Conservation (phyloP, 64 coral and sea anemone species). For the Acropora tenuis region DNA sequence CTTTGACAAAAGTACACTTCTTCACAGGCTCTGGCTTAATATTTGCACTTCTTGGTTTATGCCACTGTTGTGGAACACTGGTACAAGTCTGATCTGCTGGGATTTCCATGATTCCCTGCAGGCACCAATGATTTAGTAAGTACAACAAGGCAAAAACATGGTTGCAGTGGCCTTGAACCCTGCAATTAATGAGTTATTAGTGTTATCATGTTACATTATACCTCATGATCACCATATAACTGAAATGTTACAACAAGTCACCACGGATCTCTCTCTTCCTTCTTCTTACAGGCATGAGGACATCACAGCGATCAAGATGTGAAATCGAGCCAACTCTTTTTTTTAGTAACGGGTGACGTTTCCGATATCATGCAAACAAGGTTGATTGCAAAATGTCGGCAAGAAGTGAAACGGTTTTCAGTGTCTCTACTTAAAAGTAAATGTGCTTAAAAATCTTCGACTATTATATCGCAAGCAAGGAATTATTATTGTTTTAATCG, state of each 20-base stretch:
- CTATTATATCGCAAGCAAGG: background rate
- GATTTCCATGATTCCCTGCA: constrained; percentile 40
- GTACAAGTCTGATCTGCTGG: constrained; percentile 41
- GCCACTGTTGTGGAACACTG: constrained; percentile 34
- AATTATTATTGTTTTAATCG: background rate
- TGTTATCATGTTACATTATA: constrained; percentile 1
- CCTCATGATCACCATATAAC: background rate
- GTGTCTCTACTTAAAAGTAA: background rate
- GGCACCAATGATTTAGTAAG: constrained; percentile 23
- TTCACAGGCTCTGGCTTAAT: constrained; percentile 48
- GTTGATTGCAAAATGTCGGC: background rate
- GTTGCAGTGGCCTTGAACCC: too few species aligned
- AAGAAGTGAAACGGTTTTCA: background rate
- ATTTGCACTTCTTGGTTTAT: constrained; percentile 41
- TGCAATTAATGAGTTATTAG: background rate
- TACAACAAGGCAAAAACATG: constrained; percentile 35
- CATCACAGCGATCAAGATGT: background rate
- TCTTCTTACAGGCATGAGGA: too few species aligned
- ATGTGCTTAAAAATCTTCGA: background rate
- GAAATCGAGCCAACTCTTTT: background rate
- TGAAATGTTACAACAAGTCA: background rate
- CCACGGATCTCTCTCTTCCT: too few species aligned
- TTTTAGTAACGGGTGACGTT: background rate
- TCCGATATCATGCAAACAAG: background rate
- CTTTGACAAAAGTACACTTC: constrained; percentile 63